Base-by-base conservation (phyloP, 2,888 invertebrate genomes). In the Apantesis nais region DNA sequence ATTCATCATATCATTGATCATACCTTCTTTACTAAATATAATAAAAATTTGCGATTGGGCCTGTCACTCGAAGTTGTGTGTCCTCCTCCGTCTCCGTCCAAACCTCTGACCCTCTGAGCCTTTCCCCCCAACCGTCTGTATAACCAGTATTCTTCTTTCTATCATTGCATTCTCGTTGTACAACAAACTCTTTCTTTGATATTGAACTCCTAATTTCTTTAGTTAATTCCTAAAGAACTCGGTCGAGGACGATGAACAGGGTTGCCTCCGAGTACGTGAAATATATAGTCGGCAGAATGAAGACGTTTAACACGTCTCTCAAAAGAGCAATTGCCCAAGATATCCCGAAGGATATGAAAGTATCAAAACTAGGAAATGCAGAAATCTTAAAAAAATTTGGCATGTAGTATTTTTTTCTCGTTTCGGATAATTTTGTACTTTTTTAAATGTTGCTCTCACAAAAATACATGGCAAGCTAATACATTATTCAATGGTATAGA, bases 401-500 rank as follows among this genome's bases (percentile, higher is more conserved):
- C 9, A 25, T 29, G 1, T 14, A 29, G 58, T 29, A 8, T 2
- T 58, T 29, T 29, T 16, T 25, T 16, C 29, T 29, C 48, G 48
- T 29, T 29, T 29, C 29, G 29, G 16, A 58, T 29, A 58, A 29
- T 16, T 58, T 29, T 29, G 7, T 58, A 29, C 9, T 41, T 63
- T 41, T 63, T 19, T 25, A 31, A 63, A 63, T 63, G 2, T 29
- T 29, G 29, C 25, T 41, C 19, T 63, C 25, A 19, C 25, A 63
- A 44, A 63, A 44, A 44, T 44, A 63, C 25, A 63, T 44, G 22
- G 31, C 31, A 34, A 41, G 41, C 52, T 39, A 55, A 70, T 66
- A 65, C 62, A 70, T 66, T 41, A 66, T 70, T 70, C 66, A 70
- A 62, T 62, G 22, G 66, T 58, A 70, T 66, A 62, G 55, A 61